A percentile compares a stretch with the other conserved stretches of the same genome.
These are phyloP conservation scores for Tokudaia tokunoshimensis DNA, from an alignment of 2,797 vertebrate genomes.

Conservation along the genomic window DNA sequence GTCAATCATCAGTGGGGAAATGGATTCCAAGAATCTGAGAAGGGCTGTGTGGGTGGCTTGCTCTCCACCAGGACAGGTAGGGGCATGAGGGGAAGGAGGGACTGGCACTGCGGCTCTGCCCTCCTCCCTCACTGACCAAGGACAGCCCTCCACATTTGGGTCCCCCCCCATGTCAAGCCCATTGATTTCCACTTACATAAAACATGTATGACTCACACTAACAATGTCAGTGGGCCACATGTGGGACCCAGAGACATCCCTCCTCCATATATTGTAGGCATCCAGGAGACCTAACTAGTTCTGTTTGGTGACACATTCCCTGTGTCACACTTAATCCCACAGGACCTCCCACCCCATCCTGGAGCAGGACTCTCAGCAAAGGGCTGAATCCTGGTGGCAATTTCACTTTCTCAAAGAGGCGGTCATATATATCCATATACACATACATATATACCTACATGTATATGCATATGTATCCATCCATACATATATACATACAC, in stretches of 20 bases:
- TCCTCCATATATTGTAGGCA: background rate
- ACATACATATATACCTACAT: background rate
- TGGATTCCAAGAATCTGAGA: background rate
- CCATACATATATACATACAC: no score
- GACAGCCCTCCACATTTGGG: background rate
- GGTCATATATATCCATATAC: background rate
- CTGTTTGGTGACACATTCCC: background rate
- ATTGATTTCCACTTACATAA: background rate
- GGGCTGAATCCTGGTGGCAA: background rate
- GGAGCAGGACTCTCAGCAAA: background rate
- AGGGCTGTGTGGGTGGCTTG: background rate
- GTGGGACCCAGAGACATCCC: no score
- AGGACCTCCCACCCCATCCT: fast-evolving
- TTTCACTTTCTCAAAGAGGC: background rate
- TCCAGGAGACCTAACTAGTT: background rate
- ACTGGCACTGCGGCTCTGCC: background rate
- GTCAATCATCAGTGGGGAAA: background rate
- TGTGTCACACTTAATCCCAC: background rate
- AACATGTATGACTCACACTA: fast-evolving
- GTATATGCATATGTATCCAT: no score
- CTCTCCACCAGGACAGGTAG: background rate
- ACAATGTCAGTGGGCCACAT: fast-evolving
- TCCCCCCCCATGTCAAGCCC: background rate
- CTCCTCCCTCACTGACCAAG: no score
- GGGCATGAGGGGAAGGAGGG: background rate